These are phyloP conservation scores for Guaruba guarouba DNA, from an alignment of 2,113 vertebrate genomes.

Conservation along the genomic window DNA sequence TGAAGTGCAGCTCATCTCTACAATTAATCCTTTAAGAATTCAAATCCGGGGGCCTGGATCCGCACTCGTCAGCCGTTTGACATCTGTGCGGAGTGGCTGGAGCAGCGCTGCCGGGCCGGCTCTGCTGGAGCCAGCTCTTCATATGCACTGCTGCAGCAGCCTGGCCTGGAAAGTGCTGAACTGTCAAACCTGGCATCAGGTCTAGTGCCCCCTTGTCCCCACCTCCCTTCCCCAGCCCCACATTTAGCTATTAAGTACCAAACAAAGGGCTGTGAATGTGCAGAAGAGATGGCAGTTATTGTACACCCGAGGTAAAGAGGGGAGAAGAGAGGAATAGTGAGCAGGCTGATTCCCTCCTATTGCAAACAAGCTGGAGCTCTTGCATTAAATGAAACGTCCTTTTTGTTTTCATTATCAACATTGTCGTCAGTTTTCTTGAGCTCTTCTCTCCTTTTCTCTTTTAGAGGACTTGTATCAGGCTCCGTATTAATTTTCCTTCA, in stretches of 20 bases:
- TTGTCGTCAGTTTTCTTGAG: neutral
- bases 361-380: neutral
- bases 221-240: neutral
- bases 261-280: neutral
- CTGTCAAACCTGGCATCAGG: neutral
- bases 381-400: neutral
- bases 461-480: neutral
- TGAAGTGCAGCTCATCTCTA: constrained; percentile 11
- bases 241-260: neutral
- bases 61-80: neutral
- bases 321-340: neutral
- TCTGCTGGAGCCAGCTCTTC: neutral
- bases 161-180: neutral
- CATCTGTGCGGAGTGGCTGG: neutral
- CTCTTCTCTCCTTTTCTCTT: neutral
- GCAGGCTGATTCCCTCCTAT: neutral
- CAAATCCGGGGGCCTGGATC: neutral
- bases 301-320: neutral
- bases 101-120: neutral
- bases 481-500: neutral
- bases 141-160: neutral
- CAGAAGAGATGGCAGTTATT: neutral
- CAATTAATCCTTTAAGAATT: constrained; percentile 56
- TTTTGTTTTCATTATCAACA: neutral
- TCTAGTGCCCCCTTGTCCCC: neutral